Evolutionary conservation across 2,888 invertebrate species (phyloP).

Genomic region (Cremastobaeus sp.): DNA sequence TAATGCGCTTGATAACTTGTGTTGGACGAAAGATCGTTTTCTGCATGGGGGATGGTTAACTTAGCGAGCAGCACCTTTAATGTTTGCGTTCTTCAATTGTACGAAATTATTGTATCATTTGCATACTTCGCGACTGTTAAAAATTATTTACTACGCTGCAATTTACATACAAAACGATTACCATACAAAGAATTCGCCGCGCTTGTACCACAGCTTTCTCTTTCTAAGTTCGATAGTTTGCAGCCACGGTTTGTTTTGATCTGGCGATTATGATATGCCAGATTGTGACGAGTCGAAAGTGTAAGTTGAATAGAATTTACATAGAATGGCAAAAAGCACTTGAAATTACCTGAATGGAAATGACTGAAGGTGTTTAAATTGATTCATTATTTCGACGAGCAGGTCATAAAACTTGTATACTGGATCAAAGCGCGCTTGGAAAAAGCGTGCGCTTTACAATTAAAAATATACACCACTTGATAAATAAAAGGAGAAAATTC

Average conservation of each 20-base stretch:
- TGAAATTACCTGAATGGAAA: too few relatives aligned
- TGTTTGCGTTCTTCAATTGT: slow-evolving; percentile 14
- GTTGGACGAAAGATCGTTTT: slow-evolving; percentile 19
- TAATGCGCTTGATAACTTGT: slow-evolving; percentile 32
- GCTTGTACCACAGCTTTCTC: slow-evolving; percentile 23
- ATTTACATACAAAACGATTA: slow-evolving; percentile 46
- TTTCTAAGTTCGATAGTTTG: slow-evolving; percentile 22
- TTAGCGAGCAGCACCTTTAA: slow-evolving; percentile 9
- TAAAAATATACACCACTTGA: too few relatives aligned
- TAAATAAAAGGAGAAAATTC: neutral
- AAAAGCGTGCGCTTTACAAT: too few relatives aligned
- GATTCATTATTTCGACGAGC: too few relatives aligned
- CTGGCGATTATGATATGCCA: neutral
- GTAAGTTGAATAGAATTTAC: neutral
- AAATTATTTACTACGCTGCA: slow-evolving; percentile 21
- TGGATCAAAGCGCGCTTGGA: too few relatives aligned
- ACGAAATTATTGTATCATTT: slow-evolving; percentile 34
- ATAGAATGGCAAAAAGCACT: too few relatives aligned
- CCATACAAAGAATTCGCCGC: slow-evolving; percentile 31
- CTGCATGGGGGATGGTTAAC: slow-evolving; percentile 28
- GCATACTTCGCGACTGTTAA: slow-evolving; percentile 1
- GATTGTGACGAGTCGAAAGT: neutral
- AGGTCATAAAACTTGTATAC: too few relatives aligned
- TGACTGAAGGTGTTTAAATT: too few relatives aligned
- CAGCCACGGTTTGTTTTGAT: too few relatives aligned